phyloP scores from a whole-genome alignment of 2,888 invertebrate species.

The Augochlorella aurata region DNA sequence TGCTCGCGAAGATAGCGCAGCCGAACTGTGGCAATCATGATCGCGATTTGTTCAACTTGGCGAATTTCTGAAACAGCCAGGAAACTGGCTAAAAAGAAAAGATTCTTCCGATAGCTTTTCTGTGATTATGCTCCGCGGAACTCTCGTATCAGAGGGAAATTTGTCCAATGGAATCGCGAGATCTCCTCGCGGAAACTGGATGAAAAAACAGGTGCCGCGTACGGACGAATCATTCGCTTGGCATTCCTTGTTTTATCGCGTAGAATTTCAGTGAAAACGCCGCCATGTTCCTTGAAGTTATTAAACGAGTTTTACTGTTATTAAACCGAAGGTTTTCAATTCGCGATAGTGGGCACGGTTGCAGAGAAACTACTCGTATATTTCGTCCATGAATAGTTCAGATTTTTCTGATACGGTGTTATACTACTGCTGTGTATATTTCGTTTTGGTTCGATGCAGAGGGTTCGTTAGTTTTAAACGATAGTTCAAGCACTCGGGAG shows the following conservation, averaged over 20 bases:
- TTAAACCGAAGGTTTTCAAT: background rate
- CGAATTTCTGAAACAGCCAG: slow-evolving; percentile 4
- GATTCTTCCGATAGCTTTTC: slow-evolving; percentile 38
- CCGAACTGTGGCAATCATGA: no score
- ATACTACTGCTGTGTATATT: background rate
- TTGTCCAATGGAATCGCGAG: background rate
- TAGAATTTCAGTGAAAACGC: background rate
- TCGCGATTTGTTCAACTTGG: no score
- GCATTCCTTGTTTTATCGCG: background rate
- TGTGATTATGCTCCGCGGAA: slow-evolving; percentile 5
- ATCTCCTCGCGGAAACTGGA: background rate
- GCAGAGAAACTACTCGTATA: background rate
- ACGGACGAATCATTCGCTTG: background rate
- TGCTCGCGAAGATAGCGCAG: no score
- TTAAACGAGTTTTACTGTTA: no score
- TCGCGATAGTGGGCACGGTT: background rate
- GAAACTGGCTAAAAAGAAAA: no score
- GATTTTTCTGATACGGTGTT: background rate
- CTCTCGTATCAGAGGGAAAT: background rate
- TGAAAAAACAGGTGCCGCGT: background rate
- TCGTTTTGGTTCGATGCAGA: background rate
- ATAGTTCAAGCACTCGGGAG: no score
- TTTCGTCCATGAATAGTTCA: background rate
- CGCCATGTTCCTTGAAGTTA: no score
- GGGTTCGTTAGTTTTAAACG: no score